Conservation (phyloP, 2,797 vertebrate species). For the Aythya fuligula region DNA sequence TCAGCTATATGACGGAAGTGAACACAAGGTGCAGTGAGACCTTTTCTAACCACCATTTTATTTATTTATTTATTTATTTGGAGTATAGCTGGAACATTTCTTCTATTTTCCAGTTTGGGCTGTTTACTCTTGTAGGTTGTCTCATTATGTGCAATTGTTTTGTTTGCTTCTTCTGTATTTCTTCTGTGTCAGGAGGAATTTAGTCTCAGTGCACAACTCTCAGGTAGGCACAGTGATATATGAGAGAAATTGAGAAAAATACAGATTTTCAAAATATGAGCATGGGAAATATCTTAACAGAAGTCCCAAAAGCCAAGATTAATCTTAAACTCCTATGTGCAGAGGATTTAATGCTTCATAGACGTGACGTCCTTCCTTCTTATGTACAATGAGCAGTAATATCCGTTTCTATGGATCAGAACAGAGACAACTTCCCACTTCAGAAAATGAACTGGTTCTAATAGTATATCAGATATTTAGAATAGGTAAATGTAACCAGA, state of each 20-base stretch:
- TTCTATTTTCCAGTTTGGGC: background rate
- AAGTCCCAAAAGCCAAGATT: background rate
- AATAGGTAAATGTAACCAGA: background rate
- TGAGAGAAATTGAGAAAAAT: background rate
- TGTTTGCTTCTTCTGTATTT: background rate
- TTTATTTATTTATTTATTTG: background rate
- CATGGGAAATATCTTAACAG: background rate
- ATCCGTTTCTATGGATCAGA: background rate
- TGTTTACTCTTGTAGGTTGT: background rate
- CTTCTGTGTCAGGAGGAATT: background rate
- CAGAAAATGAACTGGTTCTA: background rate
- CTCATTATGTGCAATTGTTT: background rate
- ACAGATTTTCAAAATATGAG: background rate
- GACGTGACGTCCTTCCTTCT: background rate
- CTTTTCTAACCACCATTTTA: background rate
- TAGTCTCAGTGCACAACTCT: background rate
- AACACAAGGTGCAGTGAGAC: background rate
- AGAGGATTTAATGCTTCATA: background rate
- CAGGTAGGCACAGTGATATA: background rate
- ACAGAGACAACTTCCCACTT: background rate
- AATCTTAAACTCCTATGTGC: background rate
- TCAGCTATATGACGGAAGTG: background rate
- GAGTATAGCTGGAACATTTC: background rate
- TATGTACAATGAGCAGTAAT: background rate
- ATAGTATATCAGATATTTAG: background rate